Evolutionary conservation across 1,140 invertebrate species (phyloP), one percentile per base, ranked within the genome.

Genomic region (Drosophila cardini): DNA sequence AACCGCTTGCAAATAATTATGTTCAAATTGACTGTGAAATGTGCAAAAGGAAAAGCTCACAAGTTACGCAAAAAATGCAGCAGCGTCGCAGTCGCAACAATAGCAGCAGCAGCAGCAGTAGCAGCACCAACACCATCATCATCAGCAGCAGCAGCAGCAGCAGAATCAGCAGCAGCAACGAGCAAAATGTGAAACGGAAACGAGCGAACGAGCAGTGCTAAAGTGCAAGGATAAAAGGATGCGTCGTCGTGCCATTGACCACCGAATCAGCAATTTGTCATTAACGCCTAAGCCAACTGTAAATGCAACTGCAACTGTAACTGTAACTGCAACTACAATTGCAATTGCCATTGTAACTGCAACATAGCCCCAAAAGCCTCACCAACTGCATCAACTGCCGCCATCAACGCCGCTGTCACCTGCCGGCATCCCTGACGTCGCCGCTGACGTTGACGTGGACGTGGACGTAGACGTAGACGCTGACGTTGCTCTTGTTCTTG

Each of bases 1-100:
- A 38, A 9, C 36, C 43, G 38, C 38, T 10, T n/a, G 38, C 38
- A 40, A 34, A 18, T 38, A 55, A 76, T 55, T 55, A 87, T 87
- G 83, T 55, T 60, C 15, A 68, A 89, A 69, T 62, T 77, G 62
- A 80, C 84, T 69, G 77, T 79, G 77, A 72, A 79, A 69, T 79
- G 77, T 77, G 64, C 40, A 62, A 78, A 76, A 46, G 63, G 53
- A 53, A 76, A 79, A 73, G 74, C 74, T 77, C 84, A 87, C 48
- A 89, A 86, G 76, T 89, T 87, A 78, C 84, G 83, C 57, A 87
- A 87, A 89, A 87, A 83, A 83, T 83, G 76, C 80, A 86, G 76
- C 83, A 83, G 70, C 70, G 50, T 60, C 65, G 58, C 65, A 78
- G 56, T 42, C 57, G 45, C 55, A 46, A 9, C 67, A 63, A 10